phyloP scores from a whole-genome alignment of 2,888 invertebrate genomes.

The Suillia variegata region DNA sequence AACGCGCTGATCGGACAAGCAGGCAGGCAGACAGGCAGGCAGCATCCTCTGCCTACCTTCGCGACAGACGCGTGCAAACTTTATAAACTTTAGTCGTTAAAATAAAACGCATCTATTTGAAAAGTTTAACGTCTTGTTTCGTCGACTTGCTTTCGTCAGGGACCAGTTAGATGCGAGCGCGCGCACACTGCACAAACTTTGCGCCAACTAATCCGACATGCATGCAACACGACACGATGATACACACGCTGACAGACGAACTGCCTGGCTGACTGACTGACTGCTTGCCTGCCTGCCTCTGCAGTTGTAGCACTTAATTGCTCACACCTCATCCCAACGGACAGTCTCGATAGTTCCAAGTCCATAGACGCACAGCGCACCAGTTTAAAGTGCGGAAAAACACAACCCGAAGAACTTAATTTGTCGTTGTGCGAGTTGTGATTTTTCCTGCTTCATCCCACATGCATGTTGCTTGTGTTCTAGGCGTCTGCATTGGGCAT shows the following conservation, averaged over 20 bases:
- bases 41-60: not conserved
- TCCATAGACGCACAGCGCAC: not conserved
- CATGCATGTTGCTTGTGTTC: too few relatives aligned
- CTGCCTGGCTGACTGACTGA: not conserved
- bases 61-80: not conserved
- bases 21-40: too few relatives aligned
- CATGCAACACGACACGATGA: not conserved
- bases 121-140: too few relatives aligned
- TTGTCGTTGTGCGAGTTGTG: conserved; percentile 4
- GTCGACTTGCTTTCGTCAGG: too few relatives aligned
- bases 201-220: not conserved
- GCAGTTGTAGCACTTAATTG: too few relatives aligned
- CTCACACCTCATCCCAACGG: not conserved
- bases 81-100: too few relatives aligned
- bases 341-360: not conserved
- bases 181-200: not conserved
- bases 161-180: too few relatives aligned
- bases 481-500: too few relatives aligned
- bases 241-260: not conserved
- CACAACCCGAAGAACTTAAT: conserved; percentile 21
- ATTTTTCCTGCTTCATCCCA: too few relatives aligned
- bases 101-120: too few relatives aligned
- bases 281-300: not conserved
- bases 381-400: conserved; percentile 15
- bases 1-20: too few relatives aligned